Base-by-base conservation (phyloP, 1,140 invertebrate genomes). In the Aphelenchoides fujianensis region DNA sequence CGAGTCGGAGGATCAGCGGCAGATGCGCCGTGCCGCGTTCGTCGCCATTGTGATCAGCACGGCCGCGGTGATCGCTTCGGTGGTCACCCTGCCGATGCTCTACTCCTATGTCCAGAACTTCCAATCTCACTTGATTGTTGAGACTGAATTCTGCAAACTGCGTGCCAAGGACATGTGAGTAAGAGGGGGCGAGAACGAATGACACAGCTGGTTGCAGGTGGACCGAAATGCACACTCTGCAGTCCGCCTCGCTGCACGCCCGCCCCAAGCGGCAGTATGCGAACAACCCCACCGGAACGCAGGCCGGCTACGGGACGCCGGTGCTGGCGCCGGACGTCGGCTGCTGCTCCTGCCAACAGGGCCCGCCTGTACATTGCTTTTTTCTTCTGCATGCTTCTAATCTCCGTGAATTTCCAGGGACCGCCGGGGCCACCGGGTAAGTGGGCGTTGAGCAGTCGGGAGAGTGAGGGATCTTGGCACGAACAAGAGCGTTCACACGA, bases 41-140 rank as follows among this genome's bases (percentile, higher is more conserved):
- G 74, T 82, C 36, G 73, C 79, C 3, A 69, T 77, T 48, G 76
- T 83, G 9, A 74, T 81, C 37, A 73, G 70, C 27, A 83, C 79
- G 37, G 73, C 73, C 9, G 79, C 79, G 19, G 79, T 80, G 7
- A 80, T 82, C 53, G 68, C 69, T 27, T 76, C 79, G 37, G 74
- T 83, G 37, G 83, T 83, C 34, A 83, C 82, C 5, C 71, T 83
- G 30, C 82, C 82, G 28, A 84, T 84, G 79, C 75, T 83, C 36
- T 84, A 83, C 81, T 78, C 68, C 57, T 83, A 83, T 63, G 83
- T 83, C 16, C 80, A 80, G 41, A 68, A 57, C 30, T 84, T 83
- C 76, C 82, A 83, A 64, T 71, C 69, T 31, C 83, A 84, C 69
- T 62, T 83, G 30, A 82, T 83, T 52, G 68, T 73, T 37, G 81